Percentiles rank a stretch among this genome's conserved stretches.
These are phyloP conservation scores for Tautogolabrus adspersus DNA, from an alignment of 2,113 vertebrate genomes.

Conservation along the genomic window DNA sequence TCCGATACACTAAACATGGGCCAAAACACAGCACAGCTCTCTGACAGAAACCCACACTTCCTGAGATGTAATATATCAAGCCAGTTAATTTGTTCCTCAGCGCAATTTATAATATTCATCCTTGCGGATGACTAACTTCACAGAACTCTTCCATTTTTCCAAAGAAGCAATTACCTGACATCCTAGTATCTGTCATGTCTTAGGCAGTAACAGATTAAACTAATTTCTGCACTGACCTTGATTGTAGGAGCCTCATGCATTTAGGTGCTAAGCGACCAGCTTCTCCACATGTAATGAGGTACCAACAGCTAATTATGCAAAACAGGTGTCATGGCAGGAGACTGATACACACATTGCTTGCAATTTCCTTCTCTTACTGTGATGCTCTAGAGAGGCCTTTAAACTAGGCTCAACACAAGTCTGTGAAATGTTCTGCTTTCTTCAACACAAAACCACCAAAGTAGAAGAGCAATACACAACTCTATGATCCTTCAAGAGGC, in stretches of 20 bases:
- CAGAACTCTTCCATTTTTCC: conserved; percentile 72
- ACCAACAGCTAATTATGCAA: conserved; percentile 79
- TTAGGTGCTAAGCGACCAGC: conserved; percentile 54
- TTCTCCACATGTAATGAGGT: conserved; percentile 69
- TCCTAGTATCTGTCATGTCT: conserved; percentile 75
- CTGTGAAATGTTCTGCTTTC: conserved; percentile 10
- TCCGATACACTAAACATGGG: conserved; percentile 43
- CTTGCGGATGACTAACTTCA: conserved; percentile 73
- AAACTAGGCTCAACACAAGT: conserved; percentile 11
- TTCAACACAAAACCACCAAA: neutral
- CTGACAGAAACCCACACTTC: conserved; percentile 49
- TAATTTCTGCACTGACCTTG: conserved; percentile 80
- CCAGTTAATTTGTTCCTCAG: conserved; percentile 73
- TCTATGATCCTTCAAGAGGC: conserved; percentile 13
- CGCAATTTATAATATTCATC: conserved; percentile 76
- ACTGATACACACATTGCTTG: conserved; percentile 40
- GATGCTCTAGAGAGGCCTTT: conserved; percentile 17
- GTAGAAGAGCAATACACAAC: neutral
- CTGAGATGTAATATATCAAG: conserved; percentile 65
- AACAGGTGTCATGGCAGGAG: conserved; percentile 57
- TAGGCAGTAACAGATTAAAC: conserved; percentile 79
- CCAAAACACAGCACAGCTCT: conserved; percentile 31
- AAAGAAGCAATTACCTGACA: conserved; percentile 82
- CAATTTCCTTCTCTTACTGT: conserved; percentile 37
- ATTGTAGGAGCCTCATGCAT: conserved; percentile 67